These are phyloP conservation scores for Oryctes rhinoceros DNA, from an alignment of 1,140 invertebrate genomes.

Conservation along the genomic window DNA sequence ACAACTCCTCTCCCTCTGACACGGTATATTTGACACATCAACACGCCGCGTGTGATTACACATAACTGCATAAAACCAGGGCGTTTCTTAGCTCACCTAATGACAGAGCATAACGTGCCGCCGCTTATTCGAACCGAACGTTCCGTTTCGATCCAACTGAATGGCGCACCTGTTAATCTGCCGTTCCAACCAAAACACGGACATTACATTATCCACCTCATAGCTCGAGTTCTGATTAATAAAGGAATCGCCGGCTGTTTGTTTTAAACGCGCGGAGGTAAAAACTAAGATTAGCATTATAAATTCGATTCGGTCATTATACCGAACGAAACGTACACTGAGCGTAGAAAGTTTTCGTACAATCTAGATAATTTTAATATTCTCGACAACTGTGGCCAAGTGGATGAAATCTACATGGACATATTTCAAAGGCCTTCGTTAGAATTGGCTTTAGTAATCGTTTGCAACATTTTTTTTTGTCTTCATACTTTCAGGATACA, in stretches of 20 bases:
- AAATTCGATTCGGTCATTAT: conserved; percentile 47
- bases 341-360: no score
- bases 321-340: conserved; percentile 19
- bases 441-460: no score
- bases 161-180: conserved; percentile 30
- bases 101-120: conserved; percentile 46
- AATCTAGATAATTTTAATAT: no score
- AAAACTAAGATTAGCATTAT: conserved; percentile 46
- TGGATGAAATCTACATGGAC: no score
- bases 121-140: conserved; percentile 42
- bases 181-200: not conserved
- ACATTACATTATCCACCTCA: not conserved
- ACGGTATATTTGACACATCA: conserved; percentile 52
- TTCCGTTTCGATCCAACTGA: conserved; percentile 4
- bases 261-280: conserved; percentile 45
- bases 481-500: no score
- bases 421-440: no score
- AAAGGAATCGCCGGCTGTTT: conserved; percentile 48
- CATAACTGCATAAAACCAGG: conserved; percentile 51
- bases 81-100: conserved; percentile 52
- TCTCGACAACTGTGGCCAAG: no score
- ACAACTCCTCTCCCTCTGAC: conserved; percentile 43
- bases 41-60: conserved; percentile 51
- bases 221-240: conserved; percentile 45
- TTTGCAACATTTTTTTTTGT: no score